These are phyloP conservation scores for Urocynchramus pylzowi DNA, from an alignment of 2,113 vertebrate species.

Conservation along the genomic window DNA sequence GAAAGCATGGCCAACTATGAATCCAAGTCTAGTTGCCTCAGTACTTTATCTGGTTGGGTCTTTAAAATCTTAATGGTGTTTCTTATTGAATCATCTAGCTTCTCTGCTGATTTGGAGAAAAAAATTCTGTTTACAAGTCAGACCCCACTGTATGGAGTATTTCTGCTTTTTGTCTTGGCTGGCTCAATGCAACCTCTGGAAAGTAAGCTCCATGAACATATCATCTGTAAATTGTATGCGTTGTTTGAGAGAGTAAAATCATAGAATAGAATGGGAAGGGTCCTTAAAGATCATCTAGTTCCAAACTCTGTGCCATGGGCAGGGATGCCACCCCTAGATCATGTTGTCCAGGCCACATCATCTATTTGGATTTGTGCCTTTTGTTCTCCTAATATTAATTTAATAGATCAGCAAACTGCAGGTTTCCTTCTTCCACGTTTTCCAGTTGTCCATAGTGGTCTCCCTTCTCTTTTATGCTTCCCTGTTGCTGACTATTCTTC, in stretches of 20 bases:
- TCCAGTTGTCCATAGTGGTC: neutral
- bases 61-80: neutral
- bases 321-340: neutral
- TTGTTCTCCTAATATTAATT: neutral
- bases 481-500: neutral
- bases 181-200: neutral
- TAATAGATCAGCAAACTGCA: neutral
- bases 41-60: neutral
- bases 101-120: neutral
- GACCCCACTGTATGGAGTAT: neutral
- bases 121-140: neutral
- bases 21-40: neutral
- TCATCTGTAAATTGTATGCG: neutral
- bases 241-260: neutral
- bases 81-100: neutral
- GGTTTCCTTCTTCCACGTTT: neutral
- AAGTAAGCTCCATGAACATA: neutral
- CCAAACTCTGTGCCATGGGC: neutral
- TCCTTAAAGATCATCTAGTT: neutral
- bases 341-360: neutral
- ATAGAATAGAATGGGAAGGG: neutral
- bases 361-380: neutral
- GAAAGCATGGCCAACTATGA: neutral
- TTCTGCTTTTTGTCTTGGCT: neutral
- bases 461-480: neutral